Conservation (phyloP, 1,140 invertebrate genomes). For the Penaeus japonicus region DNA sequence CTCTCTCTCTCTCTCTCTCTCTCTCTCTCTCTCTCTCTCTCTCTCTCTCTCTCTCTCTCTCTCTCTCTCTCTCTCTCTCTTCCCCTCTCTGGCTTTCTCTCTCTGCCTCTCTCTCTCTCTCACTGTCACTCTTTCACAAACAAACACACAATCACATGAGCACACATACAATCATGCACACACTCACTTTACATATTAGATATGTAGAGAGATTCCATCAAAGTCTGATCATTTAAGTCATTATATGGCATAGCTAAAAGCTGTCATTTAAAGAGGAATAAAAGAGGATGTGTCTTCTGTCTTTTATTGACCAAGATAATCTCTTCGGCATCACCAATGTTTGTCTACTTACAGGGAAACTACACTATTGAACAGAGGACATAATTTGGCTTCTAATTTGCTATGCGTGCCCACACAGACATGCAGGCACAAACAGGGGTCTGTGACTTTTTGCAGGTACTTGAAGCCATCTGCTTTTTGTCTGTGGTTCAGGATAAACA, state of each 20-base stretch:
- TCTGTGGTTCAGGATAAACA: too few relatives aligned
- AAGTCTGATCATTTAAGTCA: neutral
- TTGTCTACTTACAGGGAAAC: too few relatives aligned
- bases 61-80: neutral
- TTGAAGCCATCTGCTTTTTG: too few relatives aligned
- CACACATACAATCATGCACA: neutral
- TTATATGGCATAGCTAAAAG: neutral
- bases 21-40: conserved; percentile 18
- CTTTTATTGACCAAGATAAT: too few relatives aligned
- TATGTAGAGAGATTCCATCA: neutral
- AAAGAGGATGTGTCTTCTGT: too few relatives aligned
- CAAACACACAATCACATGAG: neutral
- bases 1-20: conserved; percentile 20
- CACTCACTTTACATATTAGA: neutral
- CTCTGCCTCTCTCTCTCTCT: neutral
- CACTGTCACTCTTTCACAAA: neutral
- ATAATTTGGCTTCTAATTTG: too few relatives aligned
- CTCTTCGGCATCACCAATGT: too few relatives aligned
- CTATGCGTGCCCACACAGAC: too few relatives aligned
- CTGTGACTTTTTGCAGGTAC: too few relatives aligned
- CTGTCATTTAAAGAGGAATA: too few relatives aligned
- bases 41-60: neutral
- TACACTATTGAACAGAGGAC: too few relatives aligned
- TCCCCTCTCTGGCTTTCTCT: neutral
- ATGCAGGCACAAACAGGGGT: too few relatives aligned